A percentile compares a stretch with the other conserved stretches of the same genome.
phyloP scores from a whole-genome alignment of 2,888 invertebrate genomes.

The Ptychoptera albimana region DNA sequence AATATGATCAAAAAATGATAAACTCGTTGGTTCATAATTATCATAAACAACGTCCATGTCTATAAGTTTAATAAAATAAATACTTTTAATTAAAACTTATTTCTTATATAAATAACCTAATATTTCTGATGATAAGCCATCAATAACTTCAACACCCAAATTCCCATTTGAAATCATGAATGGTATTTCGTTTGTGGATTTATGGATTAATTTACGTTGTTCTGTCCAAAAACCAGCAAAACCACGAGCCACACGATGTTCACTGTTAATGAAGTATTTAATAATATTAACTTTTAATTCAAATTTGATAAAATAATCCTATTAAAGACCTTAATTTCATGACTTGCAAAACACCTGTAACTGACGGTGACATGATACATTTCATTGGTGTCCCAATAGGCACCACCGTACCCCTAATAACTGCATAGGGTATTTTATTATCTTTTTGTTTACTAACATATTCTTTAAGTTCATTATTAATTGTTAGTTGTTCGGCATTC shows the following conservation, averaged over 20 bases:
- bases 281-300: background rate
- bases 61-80: slow-evolving; percentile 18
- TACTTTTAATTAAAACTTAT: background rate
- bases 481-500: slow-evolving; percentile 53
- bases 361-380: slow-evolving; percentile 53
- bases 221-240: slow-evolving; percentile 80
- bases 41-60: slow-evolving; percentile 73
- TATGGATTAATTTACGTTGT: slow-evolving; percentile 60
- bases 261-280: slow-evolving; percentile 30
- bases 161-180: slow-evolving; percentile 52
- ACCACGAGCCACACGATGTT: slow-evolving; percentile 67
- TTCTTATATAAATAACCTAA: slow-evolving; percentile 28
- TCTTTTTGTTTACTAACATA: slow-evolving; percentile 45
- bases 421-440: slow-evolving; percentile 54
- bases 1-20: slow-evolving; percentile 61
- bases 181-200: slow-evolving; percentile 63
- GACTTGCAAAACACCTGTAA: slow-evolving; percentile 65
- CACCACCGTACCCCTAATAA: slow-evolving; percentile 57
- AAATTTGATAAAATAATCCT: background rate
- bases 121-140: slow-evolving; percentile 57
- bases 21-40: slow-evolving; percentile 61
- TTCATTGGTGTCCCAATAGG: slow-evolving; percentile 59
- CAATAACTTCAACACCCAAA: slow-evolving; percentile 53
- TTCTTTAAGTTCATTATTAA: slow-evolving; percentile 44
- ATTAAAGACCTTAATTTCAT: slow-evolving; percentile 40